Evolutionary conservation across 2,113 vertebrate genomes (phyloP).

Genomic region (Corynorhinus townsendii): DNA sequence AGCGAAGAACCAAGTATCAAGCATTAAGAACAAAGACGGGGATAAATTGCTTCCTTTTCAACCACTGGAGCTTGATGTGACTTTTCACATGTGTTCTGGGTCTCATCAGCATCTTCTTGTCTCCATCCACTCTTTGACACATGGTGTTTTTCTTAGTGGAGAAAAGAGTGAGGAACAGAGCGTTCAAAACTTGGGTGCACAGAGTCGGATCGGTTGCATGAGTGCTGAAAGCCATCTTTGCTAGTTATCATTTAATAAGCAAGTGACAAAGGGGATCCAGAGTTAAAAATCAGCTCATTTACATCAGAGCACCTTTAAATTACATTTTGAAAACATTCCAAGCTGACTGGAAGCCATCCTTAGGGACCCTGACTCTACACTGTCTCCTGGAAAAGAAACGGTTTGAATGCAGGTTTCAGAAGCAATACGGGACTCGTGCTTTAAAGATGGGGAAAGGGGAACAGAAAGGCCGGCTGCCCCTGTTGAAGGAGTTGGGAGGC

Average conservation of each 20-base stretch:
- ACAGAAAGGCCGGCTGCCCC: conserved; percentile 42
- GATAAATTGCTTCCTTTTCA: conserved; percentile 57
- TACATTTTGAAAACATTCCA: conserved; percentile 66
- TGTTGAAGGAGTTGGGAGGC: not conserved
- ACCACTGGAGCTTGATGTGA: conserved; percentile 48
- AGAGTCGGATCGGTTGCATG: conserved; percentile 36
- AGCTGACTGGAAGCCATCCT: conserved; percentile 44
- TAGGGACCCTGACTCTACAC: conserved; percentile 49
- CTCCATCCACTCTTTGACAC: conserved; percentile 48
- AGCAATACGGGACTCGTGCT: conserved; percentile 47
- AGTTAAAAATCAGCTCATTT: conserved; percentile 63
- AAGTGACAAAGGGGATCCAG: conserved; percentile 55
- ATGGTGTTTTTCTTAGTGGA: conserved; percentile 70
- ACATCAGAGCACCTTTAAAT: conserved; percentile 72
- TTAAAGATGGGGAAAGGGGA: conserved; percentile 19
- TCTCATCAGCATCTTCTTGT: conserved; percentile 72
- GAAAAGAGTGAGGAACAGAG: conserved; percentile 51
- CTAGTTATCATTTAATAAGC: conserved; percentile 51
- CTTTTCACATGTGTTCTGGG: conserved; percentile 66
- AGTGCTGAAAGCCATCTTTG: conserved; percentile 59
- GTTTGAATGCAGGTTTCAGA: conserved; percentile 57
- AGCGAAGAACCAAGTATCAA: conserved; percentile 60
- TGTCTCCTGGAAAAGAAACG: conserved; percentile 43
- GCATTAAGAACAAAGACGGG: conserved; percentile 55
- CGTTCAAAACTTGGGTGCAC: conserved; percentile 70